These are phyloP conservation scores for Chlorodrepanis virens DNA, from an alignment of 2,113 vertebrate species.

Conservation along the genomic window DNA sequence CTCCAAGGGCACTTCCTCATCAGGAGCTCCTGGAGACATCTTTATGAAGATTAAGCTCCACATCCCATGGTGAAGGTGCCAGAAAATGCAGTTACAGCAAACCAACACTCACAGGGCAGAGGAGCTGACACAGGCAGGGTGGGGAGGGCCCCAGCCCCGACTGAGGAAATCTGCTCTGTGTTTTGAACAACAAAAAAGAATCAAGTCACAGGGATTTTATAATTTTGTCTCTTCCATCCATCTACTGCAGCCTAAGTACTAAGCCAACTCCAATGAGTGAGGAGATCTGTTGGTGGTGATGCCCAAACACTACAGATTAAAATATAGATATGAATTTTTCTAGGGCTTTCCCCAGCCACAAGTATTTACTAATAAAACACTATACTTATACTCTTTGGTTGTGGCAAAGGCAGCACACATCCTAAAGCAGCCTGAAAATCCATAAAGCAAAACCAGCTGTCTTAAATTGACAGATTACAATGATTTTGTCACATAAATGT, in stretches of 20 bases:
- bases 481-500: background rate
- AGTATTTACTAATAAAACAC: background rate
- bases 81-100: background rate
- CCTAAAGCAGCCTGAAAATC: background rate
- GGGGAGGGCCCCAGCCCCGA: accelerated
- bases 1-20: background rate
- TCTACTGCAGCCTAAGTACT: background rate
- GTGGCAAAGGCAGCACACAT: background rate
- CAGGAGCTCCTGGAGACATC: background rate
- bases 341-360: background rate
- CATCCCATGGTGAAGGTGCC: background rate
- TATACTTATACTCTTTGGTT: accelerated
- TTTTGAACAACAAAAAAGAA: background rate
- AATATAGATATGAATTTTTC: background rate
- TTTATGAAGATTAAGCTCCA: background rate
- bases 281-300: background rate
- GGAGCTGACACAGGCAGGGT: background rate
- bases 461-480: background rate
- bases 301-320: background rate
- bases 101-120: background rate
- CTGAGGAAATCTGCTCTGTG: background rate
- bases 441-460: background rate
- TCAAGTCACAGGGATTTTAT: background rate
- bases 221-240: background rate
- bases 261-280: background rate